Percentiles rank a stretch among this genome's conserved stretches.
phyloP scores from a whole-genome alignment of 2,888 invertebrate species.

The Pinctada fucata region DNA sequence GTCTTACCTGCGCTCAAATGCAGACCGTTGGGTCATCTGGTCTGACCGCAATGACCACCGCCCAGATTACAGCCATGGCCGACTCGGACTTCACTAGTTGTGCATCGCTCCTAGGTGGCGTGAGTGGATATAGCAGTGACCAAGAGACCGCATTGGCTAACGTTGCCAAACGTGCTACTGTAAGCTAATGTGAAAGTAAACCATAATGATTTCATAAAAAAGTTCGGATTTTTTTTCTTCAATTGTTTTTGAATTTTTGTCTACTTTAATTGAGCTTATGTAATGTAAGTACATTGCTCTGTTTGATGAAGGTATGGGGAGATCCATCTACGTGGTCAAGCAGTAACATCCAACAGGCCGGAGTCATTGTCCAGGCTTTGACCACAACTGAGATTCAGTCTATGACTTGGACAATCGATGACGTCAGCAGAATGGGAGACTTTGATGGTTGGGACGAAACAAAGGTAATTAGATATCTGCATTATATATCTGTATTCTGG shows the following conservation, averaged over 20 bases:
- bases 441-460: slow-evolving; percentile 24
- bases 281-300: not conserved
- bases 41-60: slow-evolving; percentile 6
- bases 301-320: slow-evolving; percentile 26
- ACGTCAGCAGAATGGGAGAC: slow-evolving; percentile 13
- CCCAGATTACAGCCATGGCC: slow-evolving; percentile 6
- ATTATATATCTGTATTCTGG: too few relatives aligned
- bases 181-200: not conserved
- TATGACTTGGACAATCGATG: slow-evolving; percentile 16
- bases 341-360: slow-evolving; percentile 12
- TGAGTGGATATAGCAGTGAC: slow-evolving; percentile 8
- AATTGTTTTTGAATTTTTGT: not conserved
- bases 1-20: slow-evolving; percentile 8
- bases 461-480: too few relatives aligned
- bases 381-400: slow-evolving; percentile 14
- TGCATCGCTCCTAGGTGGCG: slow-evolving; percentile 4
- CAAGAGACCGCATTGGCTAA: slow-evolving; percentile 13
- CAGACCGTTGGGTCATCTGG: not conserved
- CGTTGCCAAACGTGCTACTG: slow-evolving; percentile 11
- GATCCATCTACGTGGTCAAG: slow-evolving; percentile 21
- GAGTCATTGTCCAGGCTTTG: slow-evolving; percentile 25
- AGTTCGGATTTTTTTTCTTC: not conserved
- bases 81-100: slow-evolving; percentile 18
- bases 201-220: not conserved
- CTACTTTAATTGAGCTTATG: too few relatives aligned